Evolutionary conservation across 2,888 invertebrate genomes (phyloP).

Genomic region (Uloborus plumipes): DNA sequence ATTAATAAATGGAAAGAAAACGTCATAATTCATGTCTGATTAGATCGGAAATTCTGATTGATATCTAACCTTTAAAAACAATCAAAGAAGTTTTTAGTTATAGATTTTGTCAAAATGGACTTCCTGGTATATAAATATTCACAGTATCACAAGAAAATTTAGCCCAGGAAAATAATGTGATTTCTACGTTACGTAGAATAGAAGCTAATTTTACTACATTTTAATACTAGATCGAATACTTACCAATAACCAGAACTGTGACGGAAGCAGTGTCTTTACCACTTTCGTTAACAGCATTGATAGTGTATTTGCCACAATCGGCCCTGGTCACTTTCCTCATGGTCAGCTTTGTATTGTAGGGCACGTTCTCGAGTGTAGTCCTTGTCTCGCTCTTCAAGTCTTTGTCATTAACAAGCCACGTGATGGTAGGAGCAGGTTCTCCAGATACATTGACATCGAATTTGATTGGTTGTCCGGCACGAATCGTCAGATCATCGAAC

Average conservation of each 20-base stretch:
- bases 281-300: conserved; percentile 92
- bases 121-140: too few relatives aligned
- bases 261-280: conserved; percentile 96
- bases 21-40: too few relatives aligned
- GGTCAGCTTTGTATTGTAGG: conserved; percentile 87
- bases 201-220: too few relatives aligned
- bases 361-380: conserved; percentile 74
- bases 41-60: too few relatives aligned
- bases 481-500: conserved; percentile 88
- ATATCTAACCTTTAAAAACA: too few relatives aligned
- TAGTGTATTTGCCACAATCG: conserved; percentile 91
- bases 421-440: conserved; percentile 93
- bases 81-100: too few relatives aligned
- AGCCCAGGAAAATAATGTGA: too few relatives aligned
- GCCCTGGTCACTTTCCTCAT: conserved; percentile 84
- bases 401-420: conserved; percentile 90
- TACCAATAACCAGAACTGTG: conserved; percentile 88
- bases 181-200: too few relatives aligned
- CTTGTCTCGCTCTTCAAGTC: conserved; percentile 75
- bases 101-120: too few relatives aligned
- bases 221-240: conserved; percentile 2
- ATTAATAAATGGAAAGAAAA: too few relatives aligned
- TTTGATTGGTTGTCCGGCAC: conserved; percentile 92
- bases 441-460: conserved; percentile 94
- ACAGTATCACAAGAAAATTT: too few relatives aligned